Conservation (phyloP, 2,113 vertebrate species). For the Eonycteris spelaea region DNA sequence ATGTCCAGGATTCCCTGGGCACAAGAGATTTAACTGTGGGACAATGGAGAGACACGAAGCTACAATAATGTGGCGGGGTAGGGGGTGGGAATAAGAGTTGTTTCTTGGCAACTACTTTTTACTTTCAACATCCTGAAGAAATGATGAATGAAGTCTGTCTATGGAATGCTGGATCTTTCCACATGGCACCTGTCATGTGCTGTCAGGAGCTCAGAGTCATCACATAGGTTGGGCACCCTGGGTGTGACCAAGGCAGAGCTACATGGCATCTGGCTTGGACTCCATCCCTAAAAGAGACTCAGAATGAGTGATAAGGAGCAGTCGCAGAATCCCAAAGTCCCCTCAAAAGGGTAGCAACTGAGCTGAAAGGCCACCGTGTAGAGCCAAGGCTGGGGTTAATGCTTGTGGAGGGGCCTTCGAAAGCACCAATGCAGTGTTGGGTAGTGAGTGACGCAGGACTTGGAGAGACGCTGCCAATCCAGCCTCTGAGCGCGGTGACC, state of each 20-base stretch:
- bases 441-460: not conserved
- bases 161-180: not conserved
- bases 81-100: too few species aligned
- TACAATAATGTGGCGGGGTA: rapidly evolving
- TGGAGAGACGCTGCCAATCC: not conserved
- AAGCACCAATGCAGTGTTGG: too few species aligned
- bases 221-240: rapidly evolving
- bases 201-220: not conserved
- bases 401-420: too few species aligned
- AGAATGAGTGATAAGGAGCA: not conserved
- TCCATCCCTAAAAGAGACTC: not conserved
- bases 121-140: not conserved
- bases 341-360: not conserved
- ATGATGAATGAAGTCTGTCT: too few species aligned
- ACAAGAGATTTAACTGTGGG: not conserved
- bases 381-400: not conserved
- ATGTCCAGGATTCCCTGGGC: not conserved
- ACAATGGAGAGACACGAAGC: not conserved
- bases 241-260: rapidly evolving
- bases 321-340: not conserved
- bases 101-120: not conserved
- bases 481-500: not conserved
- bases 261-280: not conserved
- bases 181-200: rapidly evolving
- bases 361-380: not conserved